phyloP scores from a whole-genome alignment of 2,888 invertebrate genomes.

The Pseudeuparius sepicola region DNA sequence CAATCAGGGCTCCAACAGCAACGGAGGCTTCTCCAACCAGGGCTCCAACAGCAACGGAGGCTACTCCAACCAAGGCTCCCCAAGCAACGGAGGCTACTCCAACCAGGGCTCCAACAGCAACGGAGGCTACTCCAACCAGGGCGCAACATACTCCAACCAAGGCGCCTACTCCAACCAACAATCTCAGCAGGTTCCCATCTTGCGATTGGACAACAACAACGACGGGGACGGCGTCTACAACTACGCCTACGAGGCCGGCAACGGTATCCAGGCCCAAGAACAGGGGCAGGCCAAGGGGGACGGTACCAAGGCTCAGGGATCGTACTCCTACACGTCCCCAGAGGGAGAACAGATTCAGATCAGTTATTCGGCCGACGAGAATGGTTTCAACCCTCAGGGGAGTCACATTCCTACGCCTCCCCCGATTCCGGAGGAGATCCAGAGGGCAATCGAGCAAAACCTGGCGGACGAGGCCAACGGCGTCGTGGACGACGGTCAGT shows the following conservation, averaged over 20 bases:
- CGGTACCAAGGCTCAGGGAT: constrained; percentile 26
- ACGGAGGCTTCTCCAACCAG: not conserved
- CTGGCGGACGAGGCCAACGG: constrained; percentile 29
- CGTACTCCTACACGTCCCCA: constrained; percentile 29
- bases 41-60: not conserved
- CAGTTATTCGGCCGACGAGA: constrained; percentile 48
- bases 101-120: not conserved
- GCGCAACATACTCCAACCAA: not conserved
- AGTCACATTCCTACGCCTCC: constrained; percentile 49
- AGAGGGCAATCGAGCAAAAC: constrained; percentile 33
- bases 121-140: constrained; percentile 1
- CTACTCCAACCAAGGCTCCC: not conserved
- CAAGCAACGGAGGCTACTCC: constrained; percentile 4
- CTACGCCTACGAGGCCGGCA: constrained; percentile 46
- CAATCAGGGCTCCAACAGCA: not conserved
- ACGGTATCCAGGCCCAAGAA: constrained; percentile 41
- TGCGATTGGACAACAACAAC: constrained; percentile 30
- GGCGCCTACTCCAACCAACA: not conserved
- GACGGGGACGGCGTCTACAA: constrained; percentile 31
- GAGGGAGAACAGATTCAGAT: constrained; percentile 33
- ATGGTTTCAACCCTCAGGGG: constrained; percentile 46
- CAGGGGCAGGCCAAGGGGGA: constrained; percentile 20
- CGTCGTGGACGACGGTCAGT: constrained; percentile 26
- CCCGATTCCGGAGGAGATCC: constrained; percentile 48
- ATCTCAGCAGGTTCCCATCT: constrained; percentile 28